Base-by-base conservation (phyloP, 2,888 invertebrate genomes). In the Papilio demoleus region DNA sequence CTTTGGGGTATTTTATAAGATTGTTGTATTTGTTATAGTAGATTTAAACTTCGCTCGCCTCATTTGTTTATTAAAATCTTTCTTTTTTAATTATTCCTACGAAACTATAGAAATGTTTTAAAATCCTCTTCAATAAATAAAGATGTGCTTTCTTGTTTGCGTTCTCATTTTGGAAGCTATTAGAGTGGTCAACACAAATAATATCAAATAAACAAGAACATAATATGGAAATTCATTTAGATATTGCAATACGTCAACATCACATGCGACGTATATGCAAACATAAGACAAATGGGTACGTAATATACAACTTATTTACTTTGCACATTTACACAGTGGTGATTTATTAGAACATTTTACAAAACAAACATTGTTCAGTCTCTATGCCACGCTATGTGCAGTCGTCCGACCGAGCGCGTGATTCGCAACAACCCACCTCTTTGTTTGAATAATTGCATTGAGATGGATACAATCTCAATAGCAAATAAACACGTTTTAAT, bases 331-430 rank as follows among this genome's bases (percentile, higher is more conserved):
- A 27, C 68, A 64, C 27, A 34, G 40, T 24, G 22, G 59, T 69
- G 68, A 69, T 65, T 69, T 69, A 69, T 69, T 69, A 69, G 60
- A 60, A 61, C 60, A 34, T 53, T 60, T 17, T 24, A 34, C 6
- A 47, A 53, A 42, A 69, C 65, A 69, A 65, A 65, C 60, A 36
- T 22, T 60, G 14, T 47, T 50, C 22, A 19, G 50, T 60, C 34
- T 50, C 40, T 22, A 53, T 36, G 42, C 65, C n/a, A 19, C 59
- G 38, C 27, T 9, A 27, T n/a, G 42, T n/a, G n/a, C n/a, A 19
- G 11, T 22, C 47, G 31, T 38, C n/a, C 34, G 56, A 34, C 5
- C 27, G 22, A 34, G 56, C 40, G 50, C 64, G 50, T 65, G 68
- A 69, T 60, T 60, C 53, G 19, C 50, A 60, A 69, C 68, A 68